Evolutionary conservation across 2,113 vertebrate species (phyloP).

Genomic region (Oreotrochilus melanogaster): DNA sequence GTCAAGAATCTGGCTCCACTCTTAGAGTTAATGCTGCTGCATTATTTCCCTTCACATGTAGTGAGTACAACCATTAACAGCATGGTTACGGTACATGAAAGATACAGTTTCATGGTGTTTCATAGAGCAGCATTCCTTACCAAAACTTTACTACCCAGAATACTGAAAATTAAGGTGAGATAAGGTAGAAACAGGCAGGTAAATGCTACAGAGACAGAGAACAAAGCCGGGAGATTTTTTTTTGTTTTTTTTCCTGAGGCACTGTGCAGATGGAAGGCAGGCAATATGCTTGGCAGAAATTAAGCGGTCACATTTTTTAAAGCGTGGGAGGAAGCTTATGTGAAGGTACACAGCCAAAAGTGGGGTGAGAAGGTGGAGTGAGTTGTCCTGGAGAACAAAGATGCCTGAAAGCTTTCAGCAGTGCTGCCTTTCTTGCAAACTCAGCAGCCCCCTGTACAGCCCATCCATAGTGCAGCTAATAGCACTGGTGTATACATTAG

Average conservation of each 20-base stretch:
- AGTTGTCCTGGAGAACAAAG: not conserved
- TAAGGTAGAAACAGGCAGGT: not conserved
- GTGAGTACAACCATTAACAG: not conserved
- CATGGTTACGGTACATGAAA: rapidly evolving
- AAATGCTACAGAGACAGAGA: not conserved
- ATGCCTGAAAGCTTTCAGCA: not conserved
- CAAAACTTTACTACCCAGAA: not conserved
- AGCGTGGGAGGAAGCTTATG: not conserved
- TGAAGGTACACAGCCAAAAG: not conserved
- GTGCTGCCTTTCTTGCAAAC: not conserved
- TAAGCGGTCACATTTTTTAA: not conserved
- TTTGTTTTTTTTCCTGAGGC: not conserved
- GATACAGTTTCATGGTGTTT: not conserved
- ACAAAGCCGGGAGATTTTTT: not conserved
- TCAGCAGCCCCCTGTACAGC: not conserved
- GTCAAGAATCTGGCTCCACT: not conserved
- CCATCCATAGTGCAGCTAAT: not conserved
- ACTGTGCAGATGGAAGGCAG: not conserved
- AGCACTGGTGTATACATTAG: not conserved
- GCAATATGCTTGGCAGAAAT: not conserved
- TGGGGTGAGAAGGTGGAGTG: not conserved
- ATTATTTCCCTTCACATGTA: not conserved
- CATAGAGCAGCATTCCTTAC: not conserved
- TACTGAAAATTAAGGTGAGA: not conserved
- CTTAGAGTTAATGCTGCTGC: not conserved